Conservation (phyloP, 2,113 vertebrate species). For the Ageneiosus marmoratus region DNA sequence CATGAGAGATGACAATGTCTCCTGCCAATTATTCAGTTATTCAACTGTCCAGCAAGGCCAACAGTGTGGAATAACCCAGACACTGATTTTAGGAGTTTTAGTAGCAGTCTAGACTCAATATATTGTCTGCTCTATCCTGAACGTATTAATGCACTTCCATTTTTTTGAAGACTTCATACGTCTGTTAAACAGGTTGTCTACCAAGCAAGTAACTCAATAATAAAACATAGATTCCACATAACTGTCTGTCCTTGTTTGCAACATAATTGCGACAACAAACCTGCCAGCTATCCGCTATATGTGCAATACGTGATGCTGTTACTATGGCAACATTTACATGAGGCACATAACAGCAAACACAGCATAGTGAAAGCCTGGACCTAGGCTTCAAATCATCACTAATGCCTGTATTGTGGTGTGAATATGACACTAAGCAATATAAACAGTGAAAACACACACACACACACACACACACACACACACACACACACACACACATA, state of each 20-base stretch:
- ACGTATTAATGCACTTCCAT: too few species aligned
- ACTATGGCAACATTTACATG: slow-evolving; percentile 3
- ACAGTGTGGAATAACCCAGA: too few species aligned
- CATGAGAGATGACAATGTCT: neutral
- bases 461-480: neutral
- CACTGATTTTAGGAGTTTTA: too few species aligned
- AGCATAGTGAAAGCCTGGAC: neutral
- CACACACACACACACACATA: neutral
- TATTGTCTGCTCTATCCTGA: too few species aligned
- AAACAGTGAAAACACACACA: slow-evolving; percentile 1
- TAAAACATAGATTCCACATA: neutral
- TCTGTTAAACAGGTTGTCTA: too few species aligned
- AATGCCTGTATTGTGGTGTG: neutral
- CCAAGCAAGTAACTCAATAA: neutral
- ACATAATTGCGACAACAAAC: neutral
- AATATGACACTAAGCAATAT: neutral
- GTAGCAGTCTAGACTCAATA: neutral
- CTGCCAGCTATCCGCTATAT: neutral
- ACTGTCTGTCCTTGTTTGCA: neutral
- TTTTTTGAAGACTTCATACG: too few species aligned
- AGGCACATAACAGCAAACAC: neutral
- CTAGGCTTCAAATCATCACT: neutral
- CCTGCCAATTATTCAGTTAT: neutral
- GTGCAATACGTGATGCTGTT: neutral
- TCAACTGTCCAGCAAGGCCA: neutral